A percentile compares a stretch with the other conserved stretches of the same genome.
phyloP scores from a whole-genome alignment of 2,113 vertebrate genomes.

The Dendropsophus ebraccatus region DNA sequence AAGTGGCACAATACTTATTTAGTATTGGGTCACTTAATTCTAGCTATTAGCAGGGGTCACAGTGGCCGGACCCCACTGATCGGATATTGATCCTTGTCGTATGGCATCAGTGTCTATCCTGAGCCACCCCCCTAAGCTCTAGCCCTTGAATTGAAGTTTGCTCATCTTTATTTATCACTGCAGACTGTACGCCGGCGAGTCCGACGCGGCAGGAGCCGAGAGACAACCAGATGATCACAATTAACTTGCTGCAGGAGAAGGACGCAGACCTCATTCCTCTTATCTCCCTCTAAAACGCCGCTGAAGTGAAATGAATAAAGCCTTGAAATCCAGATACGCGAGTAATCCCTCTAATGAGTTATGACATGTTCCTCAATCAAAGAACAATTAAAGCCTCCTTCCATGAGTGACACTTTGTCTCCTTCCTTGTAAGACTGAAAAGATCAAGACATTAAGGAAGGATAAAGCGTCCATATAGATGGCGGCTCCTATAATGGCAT shows the following conservation, averaged over 20 bases:
- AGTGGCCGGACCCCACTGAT: not conserved
- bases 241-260: constrained; percentile 12
- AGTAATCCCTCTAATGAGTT: constrained; percentile 46
- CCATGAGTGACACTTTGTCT: constrained; percentile 37
- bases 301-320: constrained; percentile 12
- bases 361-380: constrained; percentile 48
- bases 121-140: not conserved
- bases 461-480: not conserved
- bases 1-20: not conserved
- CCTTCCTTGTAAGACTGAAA: not conserved
- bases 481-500: not conserved
- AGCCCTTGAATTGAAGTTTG: not conserved
- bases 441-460: constrained; percentile 6
- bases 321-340: constrained; percentile 15
- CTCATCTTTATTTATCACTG: not conserved
- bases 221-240: constrained; percentile 1
- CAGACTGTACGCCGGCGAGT: not conserved
- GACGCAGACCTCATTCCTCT: not conserved
- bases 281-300: constrained; percentile 33
- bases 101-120: not conserved
- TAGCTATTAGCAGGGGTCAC: not conserved
- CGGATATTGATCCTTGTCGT: not conserved
- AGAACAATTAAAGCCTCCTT: constrained; percentile 39
- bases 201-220: not conserved
- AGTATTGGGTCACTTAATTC: not conserved